phyloP scores from a whole-genome alignment of 2,113 vertebrate genomes.

The Xenopus laevis region DNA sequence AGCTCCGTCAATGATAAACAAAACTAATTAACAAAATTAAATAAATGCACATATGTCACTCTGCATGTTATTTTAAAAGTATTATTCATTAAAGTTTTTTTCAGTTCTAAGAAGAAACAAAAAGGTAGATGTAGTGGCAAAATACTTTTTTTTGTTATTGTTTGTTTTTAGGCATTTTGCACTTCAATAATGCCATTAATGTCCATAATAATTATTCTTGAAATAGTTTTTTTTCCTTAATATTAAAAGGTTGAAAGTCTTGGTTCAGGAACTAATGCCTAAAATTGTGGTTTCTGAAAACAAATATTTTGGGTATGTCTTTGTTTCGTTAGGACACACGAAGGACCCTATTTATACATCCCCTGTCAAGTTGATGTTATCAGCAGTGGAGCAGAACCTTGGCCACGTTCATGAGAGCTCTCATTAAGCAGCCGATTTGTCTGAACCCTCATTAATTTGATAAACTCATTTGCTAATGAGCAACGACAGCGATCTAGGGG shows the following conservation, averaged over 20 bases:
- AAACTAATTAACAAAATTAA: too few relatives aligned
- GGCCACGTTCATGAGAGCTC: conserved; percentile 66
- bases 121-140: too few relatives aligned
- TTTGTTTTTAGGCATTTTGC: too few relatives aligned
- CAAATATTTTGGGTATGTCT: conserved; percentile 26
- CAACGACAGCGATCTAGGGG: conserved; percentile 61
- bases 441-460: conserved; percentile 83
- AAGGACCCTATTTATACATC: conserved; percentile 47
- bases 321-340: conserved; percentile 7
- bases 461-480: conserved; percentile 84
- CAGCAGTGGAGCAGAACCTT: conserved; percentile 74
- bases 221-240: not conserved
- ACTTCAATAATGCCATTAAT: too few relatives aligned
- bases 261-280: not conserved
- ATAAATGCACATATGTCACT: too few relatives aligned
- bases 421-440: conserved; percentile 70
- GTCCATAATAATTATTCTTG: too few relatives aligned
- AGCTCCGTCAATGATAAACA: too few relatives aligned
- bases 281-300: too few relatives aligned
- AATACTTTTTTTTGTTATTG: too few relatives aligned
- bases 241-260: not conserved
- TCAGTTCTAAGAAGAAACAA: too few relatives aligned
- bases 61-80: too few relatives aligned
- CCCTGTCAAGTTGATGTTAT: conserved; percentile 73
- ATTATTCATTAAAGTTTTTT: too few relatives aligned